phyloP scores from a whole-genome alignment of 2,797 vertebrate species.

The Toxotes lorentzi region DNA sequence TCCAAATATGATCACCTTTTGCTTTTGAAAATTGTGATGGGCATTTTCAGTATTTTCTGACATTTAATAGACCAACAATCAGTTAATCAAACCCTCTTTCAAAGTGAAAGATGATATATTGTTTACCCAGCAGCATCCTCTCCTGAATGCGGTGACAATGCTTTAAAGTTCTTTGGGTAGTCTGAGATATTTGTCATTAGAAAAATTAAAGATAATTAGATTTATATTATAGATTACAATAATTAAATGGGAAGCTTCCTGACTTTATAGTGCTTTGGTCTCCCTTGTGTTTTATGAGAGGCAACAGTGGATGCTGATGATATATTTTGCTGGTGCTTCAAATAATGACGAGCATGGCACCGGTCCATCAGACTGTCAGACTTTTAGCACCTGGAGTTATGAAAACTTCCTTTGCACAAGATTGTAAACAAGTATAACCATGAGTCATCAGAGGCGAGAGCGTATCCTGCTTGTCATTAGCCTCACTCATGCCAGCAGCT shows the following conservation, averaged over 20 bases:
- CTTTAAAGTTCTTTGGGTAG: not conserved
- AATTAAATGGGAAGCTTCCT: not conserved
- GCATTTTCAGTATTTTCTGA: not conserved
- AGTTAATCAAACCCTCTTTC: not conserved
- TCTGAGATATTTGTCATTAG: not conserved
- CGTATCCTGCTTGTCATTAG: constrained; percentile 51
- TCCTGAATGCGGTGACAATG: not conserved
- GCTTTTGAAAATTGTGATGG: not conserved
- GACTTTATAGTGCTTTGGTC: not conserved
- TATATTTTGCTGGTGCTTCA: constrained; percentile 34
- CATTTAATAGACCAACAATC: not conserved
- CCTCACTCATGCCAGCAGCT: constrained; percentile 32
- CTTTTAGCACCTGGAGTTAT: constrained; percentile 58
- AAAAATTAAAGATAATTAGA: not conserved
- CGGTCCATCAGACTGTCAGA: constrained; percentile 51
- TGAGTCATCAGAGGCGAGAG: constrained; percentile 65
- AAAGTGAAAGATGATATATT: not conserved
- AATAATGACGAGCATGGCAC: constrained; percentile 53
- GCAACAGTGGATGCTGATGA: constrained; percentile 22
- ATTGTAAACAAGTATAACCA: constrained; percentile 61
- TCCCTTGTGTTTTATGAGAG: constrained; percentile 4
- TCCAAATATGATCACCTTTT: not conserved
- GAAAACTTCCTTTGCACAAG: constrained; percentile 68
- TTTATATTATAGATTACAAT: not conserved
- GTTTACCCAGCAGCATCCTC: not conserved